These are phyloP conservation scores for Eupithecia abbreviata DNA, from an alignment of 2,888 invertebrate species.

Conservation along the genomic window DNA sequence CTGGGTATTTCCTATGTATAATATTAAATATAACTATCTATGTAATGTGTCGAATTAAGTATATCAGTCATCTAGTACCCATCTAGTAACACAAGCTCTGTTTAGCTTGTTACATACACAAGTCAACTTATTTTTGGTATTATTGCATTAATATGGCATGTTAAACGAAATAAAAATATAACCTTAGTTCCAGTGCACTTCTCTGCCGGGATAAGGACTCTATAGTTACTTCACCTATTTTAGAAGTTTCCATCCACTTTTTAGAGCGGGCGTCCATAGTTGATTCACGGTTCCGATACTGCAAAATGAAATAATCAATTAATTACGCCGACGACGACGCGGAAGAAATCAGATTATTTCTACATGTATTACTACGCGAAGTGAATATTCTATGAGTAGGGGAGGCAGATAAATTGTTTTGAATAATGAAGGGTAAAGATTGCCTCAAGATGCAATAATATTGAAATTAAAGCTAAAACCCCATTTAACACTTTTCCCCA, in stretches of 20 bases:
- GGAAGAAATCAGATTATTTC: background rate
- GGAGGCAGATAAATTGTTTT: background rate
- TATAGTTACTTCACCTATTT: conserved; percentile 74
- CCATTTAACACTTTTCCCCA: too few species aligned
- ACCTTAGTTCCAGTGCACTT: conserved; percentile 76
- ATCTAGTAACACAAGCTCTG: too few species aligned
- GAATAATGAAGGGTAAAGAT: background rate
- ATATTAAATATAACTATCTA: too few species aligned
- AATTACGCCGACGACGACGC: background rate
- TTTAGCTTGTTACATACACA: too few species aligned
- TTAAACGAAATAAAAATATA: conserved; percentile 25
- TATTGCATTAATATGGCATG: background rate
- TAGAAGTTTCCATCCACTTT: conserved; percentile 71
- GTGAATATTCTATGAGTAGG: background rate
- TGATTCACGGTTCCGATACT: conserved; percentile 74
- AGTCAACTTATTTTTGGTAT: background rate
- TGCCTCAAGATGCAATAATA: background rate
- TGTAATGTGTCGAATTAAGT: too few species aligned
- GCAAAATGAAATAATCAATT: conserved; percentile 24
- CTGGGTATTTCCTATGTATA: too few species aligned
- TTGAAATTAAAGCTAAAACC: background rate
- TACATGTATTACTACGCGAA: background rate
- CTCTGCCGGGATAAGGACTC: conserved; percentile 71
- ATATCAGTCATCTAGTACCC: too few species aligned
- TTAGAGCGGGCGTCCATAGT: conserved; percentile 71